Percentiles rank a stretch among this genome's conserved stretches.
phyloP scores from a whole-genome alignment of 2,797 vertebrate genomes.

The Sternarchorhynchus goeldii region DNA sequence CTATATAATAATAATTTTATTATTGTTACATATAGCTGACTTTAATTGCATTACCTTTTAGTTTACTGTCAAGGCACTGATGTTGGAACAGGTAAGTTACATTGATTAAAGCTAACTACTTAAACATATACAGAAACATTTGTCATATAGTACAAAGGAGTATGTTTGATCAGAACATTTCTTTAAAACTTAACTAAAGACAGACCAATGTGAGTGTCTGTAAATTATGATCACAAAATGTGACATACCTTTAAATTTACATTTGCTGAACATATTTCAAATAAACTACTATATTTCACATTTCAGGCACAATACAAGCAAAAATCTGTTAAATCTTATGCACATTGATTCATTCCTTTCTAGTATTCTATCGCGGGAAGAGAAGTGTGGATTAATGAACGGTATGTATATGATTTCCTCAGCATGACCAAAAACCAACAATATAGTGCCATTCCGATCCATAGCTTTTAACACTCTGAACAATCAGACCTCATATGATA shows the following conservation, averaged over 20 bases:
- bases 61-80: slow-evolving; percentile 84
- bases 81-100: slow-evolving; percentile 83
- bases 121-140: not conserved
- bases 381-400: slow-evolving; percentile 75
- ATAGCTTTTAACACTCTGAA: not conserved
- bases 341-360: slow-evolving; percentile 41
- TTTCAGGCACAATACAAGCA: too few relatives aligned
- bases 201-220: too few relatives aligned
- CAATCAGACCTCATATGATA: not conserved
- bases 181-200: too few relatives aligned
- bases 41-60: slow-evolving; percentile 65
- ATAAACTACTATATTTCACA: too few relatives aligned
- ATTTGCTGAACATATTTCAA: not conserved
- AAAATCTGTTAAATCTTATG: not conserved
- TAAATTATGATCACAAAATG: too few relatives aligned
- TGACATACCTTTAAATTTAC: too few relatives aligned
- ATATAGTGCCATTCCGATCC: not conserved
- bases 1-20: not conserved
- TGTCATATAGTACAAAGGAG: not conserved
- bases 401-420: slow-evolving; percentile 13
- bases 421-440: not conserved
- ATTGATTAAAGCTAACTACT: not conserved
- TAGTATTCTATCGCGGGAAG: slow-evolving; percentile 91
- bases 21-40: not conserved
- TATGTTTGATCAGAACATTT: not conserved